A percentile compares a stretch with the other conserved stretches of the same genome.
phyloP scores from a whole-genome alignment of 2,113 vertebrate species.

The Pedetes capensis region DNA sequence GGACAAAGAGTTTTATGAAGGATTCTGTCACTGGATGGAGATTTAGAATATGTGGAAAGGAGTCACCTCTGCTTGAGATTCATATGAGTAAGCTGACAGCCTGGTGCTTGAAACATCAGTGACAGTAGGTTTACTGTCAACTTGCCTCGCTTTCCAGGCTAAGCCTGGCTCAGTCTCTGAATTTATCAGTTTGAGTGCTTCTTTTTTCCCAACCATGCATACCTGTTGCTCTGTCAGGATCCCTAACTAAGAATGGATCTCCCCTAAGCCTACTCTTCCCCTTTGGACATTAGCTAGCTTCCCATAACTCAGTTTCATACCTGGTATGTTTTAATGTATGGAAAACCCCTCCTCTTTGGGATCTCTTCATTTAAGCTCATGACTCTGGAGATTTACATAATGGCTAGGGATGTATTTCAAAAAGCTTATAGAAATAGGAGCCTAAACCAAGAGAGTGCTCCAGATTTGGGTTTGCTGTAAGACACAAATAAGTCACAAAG shows the following conservation, averaged over 20 bases:
- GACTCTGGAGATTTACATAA: neutral
- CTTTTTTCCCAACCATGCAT: neutral
- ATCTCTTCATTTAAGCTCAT: neutral
- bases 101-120: neutral
- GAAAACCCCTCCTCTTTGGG: neutral
- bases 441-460: neutral
- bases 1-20: neutral
- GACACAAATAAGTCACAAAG: neutral
- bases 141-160: neutral
- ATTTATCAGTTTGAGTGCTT: neutral
- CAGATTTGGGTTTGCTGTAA: neutral
- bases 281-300: neutral
- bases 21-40: neutral
- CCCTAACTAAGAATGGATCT: neutral
- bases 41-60: neutral
- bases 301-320: neutral
- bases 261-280: neutral
- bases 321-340: constrained; percentile 34
- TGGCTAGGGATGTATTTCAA: neutral
- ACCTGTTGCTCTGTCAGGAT: neutral
- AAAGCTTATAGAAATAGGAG: neutral
- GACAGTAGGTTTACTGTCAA: neutral
- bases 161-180: neutral
- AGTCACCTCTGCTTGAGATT: neutral
- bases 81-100: neutral